phyloP scores from a whole-genome alignment of 2,888 invertebrate genomes.

The Eristalis intricaria region DNA sequence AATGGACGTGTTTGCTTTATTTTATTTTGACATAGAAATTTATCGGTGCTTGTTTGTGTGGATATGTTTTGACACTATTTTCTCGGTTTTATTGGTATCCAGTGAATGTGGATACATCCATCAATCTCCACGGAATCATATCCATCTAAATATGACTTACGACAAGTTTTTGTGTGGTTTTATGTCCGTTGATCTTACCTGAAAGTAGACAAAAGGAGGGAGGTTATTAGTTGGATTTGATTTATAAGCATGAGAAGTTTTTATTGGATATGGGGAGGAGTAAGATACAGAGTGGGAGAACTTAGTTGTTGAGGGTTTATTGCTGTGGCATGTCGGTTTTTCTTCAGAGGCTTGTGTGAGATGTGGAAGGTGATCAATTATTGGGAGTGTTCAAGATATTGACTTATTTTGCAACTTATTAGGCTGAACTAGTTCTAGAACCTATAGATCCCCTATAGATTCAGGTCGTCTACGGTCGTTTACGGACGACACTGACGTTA shows the following conservation, averaged over 20 bases:
- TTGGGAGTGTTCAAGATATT: background rate
- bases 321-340: background rate
- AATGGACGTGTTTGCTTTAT: slow-evolving; percentile 21
- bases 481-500: too few species aligned
- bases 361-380: background rate
- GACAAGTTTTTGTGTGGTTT: background rate
- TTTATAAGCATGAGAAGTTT: slow-evolving; percentile 27
- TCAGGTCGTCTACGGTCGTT: too few species aligned
- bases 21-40: too few species aligned
- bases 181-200: slow-evolving; percentile 49
- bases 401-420: too few species aligned
- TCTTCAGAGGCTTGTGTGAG: background rate
- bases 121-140: slow-evolving; percentile 43
- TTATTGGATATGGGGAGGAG: background rate
- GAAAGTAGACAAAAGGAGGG: slow-evolving; percentile 21
- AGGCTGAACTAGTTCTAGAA: too few species aligned
- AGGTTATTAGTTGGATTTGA: slow-evolving; percentile 40
- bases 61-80: background rate
- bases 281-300: background rate
- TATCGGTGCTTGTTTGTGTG: too few species aligned
- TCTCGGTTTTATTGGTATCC: slow-evolving; percentile 5
- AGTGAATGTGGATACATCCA: slow-evolving; percentile 18
- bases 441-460: too few species aligned
- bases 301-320: background rate
- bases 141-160: slow-evolving; percentile 52